Evolutionary conservation across 2,888 invertebrate species (phyloP).

Genomic region (Drosophila emarginata): DNA sequence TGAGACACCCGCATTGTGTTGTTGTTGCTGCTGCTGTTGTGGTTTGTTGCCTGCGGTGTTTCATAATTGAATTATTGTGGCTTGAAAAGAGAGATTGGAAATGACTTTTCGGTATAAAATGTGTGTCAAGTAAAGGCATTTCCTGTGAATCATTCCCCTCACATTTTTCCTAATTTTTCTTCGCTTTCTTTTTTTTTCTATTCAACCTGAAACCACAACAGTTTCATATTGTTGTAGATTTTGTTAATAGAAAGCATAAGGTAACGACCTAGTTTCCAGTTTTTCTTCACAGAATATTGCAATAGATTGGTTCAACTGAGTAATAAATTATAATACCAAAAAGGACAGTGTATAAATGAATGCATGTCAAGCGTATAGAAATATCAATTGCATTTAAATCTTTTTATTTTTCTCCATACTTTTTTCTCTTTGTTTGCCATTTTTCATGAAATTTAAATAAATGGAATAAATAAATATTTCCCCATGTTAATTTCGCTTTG

Average conservation of each 20-base stretch:
- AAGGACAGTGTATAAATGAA: neutral
- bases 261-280: neutral
- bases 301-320: too few species aligned
- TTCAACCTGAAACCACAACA: neutral
- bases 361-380: neutral
- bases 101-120: neutral
- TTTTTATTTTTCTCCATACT: neutral
- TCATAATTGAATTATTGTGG: constrained; percentile 47
- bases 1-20: neutral
- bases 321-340: too few species aligned
- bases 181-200: too few species aligned
- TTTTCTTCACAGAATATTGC: too few species aligned
- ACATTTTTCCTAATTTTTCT: neutral
- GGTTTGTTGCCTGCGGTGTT: constrained; percentile 24
- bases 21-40: neutral
- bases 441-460: neutral
- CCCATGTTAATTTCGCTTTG: constrained; percentile 27
- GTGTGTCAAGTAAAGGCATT: neutral
- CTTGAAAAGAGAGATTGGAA: constrained; percentile 10
- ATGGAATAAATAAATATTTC: constrained; percentile 24
- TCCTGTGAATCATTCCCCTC: neutral
- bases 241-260: neutral
- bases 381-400: neutral
- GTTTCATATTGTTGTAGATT: neutral
- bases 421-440: constrained; percentile 2